Evolutionary conservation across 1,140 invertebrate genomes (phyloP), one percentile per base, ranked within the genome.

Genomic region (Scaptomyza hsui): DNA sequence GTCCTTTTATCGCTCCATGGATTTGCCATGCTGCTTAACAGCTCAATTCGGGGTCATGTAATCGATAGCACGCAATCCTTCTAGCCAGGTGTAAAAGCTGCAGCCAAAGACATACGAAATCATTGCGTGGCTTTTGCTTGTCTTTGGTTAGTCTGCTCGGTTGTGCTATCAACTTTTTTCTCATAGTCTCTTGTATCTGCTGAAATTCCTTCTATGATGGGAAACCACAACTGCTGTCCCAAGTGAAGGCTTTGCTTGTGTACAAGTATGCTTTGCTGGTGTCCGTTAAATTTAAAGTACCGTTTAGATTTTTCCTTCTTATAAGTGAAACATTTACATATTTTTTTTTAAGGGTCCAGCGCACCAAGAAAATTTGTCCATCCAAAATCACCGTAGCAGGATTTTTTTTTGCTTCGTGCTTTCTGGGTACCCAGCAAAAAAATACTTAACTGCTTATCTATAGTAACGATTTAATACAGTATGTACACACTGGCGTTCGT

Each of bases 101-200:
- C 18, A 19, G 15, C n/a, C n/a, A 56, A 70, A 72, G 64, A 42
- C 51, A 64, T 75, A 67, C 67, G 44, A 52, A 72, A 71, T 77
- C 70, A 45, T 53, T 67, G 39, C 52, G 49, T 52, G 49, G 42
- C 29, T 82, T 63, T 61, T 21, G 35, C 61, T 37, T 67, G 15
- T 26, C 35, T 41, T 15, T 3, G 18, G 47, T 45, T 32, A 26
- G 32, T 42, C 48, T 39, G 45, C 55, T 57, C 62, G 32, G 57
- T 52, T 19, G 55, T 83, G 72, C 63, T 85, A 75, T 79, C 72
- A 73, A 45, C 79, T 68, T 41, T 63, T 83, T 41, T 68, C 52
- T 70, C 32, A 57, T 48, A 65, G 65, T 85, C 85, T 60, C 15
- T 24, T 49, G 45, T 35, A 15, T 44, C 21, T 35, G 13, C 63